These are phyloP conservation scores for Scalopus aquaticus DNA, from an alignment of 2,113 vertebrate genomes.

Conservation along the genomic window DNA sequence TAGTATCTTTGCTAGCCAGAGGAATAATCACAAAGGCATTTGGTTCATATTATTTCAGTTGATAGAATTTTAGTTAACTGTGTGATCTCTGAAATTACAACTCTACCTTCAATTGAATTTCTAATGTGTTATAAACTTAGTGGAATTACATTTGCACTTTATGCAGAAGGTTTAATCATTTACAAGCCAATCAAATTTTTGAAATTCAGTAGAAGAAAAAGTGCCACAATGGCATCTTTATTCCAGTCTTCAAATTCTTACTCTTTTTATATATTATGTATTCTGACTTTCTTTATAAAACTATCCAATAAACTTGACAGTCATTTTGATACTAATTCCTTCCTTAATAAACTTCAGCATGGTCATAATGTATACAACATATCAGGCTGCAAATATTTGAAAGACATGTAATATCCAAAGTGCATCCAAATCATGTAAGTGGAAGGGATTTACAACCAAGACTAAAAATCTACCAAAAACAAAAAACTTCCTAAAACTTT, in stretches of 20 bases:
- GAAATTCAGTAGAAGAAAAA: not conserved
- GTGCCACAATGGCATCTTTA: not conserved
- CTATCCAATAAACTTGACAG: not conserved
- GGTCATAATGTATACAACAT: not conserved
- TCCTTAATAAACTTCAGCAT: not conserved
- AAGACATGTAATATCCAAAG: not conserved
- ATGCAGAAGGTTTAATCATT: not conserved
- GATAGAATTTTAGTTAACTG: not conserved
- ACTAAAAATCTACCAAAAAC: not conserved
- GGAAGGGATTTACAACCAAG: not conserved
- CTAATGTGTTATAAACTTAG: not conserved
- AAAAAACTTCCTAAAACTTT: not conserved
- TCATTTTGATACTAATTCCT: not conserved
- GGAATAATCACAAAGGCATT: not conserved
- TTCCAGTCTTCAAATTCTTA: not conserved
- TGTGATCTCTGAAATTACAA: not conserved
- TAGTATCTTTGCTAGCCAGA: not conserved
- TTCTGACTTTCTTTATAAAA: not conserved
- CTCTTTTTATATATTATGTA: not conserved
- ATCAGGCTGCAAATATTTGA: not conserved
- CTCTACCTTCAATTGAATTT: not conserved
- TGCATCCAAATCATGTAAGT: not conserved
- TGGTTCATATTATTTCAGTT: not conserved
- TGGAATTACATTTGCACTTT: not conserved
- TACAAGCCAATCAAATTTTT: conserved; percentile 3